These are phyloP conservation scores for Lissonota sp. DNA, from an alignment of 2,888 invertebrate species.

Conservation along the genomic window DNA sequence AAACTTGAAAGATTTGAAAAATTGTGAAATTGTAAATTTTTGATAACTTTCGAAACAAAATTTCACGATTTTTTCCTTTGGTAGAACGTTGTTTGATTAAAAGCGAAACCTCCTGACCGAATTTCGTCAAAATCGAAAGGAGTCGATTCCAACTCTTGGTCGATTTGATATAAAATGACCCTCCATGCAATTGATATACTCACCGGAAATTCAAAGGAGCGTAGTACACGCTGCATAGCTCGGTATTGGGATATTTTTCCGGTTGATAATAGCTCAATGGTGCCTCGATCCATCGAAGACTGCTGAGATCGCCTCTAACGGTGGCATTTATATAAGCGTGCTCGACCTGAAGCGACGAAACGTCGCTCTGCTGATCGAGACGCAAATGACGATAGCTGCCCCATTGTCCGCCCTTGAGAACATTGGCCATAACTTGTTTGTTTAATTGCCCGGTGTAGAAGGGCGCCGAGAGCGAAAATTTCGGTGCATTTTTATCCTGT, in stretches of 20 bases:
- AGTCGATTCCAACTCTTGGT: too few species aligned
- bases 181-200: conserved; percentile 6
- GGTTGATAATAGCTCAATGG: conserved; percentile 88
- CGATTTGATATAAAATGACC: too few species aligned
- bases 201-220: conserved; percentile 95
- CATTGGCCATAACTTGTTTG: conserved; percentile 94
- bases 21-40: not conserved
- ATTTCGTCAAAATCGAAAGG: too few species aligned
- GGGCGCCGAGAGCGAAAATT: conserved; percentile 86
- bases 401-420: conserved; percentile 92
- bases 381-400: conserved; percentile 94
- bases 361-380: conserved; percentile 85
- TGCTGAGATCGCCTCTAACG: conserved; percentile 96
- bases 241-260: conserved; percentile 84
- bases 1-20: too few species aligned
- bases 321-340: conserved; percentile 98
- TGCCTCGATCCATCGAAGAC: conserved; percentile 96
- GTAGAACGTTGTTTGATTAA: too few species aligned
- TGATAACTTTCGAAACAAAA: not conserved
- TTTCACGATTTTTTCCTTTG: too few species aligned
- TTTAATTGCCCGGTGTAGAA: conserved; percentile 87
- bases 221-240: conserved; percentile 95
- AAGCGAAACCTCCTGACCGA: too few species aligned
- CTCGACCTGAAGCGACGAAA: conserved; percentile 88
- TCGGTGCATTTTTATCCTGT: conserved; percentile 87